Conservation (phyloP, 2,797 vertebrate species). For the Alca torda region DNA sequence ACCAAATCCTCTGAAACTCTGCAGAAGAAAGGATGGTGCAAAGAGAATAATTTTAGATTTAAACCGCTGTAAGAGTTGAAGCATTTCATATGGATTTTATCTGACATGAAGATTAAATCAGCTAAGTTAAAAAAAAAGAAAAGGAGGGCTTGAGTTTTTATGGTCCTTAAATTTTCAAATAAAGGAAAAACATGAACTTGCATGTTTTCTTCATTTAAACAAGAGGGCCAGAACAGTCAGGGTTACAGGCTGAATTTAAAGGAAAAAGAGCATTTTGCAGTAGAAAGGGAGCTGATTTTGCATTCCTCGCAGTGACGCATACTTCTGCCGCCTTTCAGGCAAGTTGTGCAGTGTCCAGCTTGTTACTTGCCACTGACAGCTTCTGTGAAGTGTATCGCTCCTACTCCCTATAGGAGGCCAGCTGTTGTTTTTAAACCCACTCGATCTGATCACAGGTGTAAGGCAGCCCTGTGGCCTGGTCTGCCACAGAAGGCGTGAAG, state of each 20-base stretch:
- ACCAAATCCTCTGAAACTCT: background rate
- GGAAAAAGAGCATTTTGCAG: background rate
- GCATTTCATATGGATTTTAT: background rate
- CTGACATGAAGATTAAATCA: background rate
- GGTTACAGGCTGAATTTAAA: background rate
- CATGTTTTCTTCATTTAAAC: background rate
- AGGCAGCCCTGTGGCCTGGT: background rate
- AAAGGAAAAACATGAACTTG: background rate
- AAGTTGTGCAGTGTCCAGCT: background rate
- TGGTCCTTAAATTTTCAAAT: slow-evolving; percentile 4
- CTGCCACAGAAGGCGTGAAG: background rate
- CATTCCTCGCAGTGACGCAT: background rate
- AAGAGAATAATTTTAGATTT: background rate
- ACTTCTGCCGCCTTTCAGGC: background rate
- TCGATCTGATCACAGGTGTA: accelerated
- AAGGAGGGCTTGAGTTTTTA: background rate
- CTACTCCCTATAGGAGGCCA: background rate
- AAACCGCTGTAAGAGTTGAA: background rate
- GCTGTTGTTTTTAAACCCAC: background rate
- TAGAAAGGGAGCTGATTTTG: background rate
- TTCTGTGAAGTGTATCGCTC: background rate
- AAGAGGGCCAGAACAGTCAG: background rate
- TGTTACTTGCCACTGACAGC: background rate
- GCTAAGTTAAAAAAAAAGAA: background rate
- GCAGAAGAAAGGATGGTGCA: background rate